phyloP scores from a whole-genome alignment of 2,888 invertebrate genomes.

The Plebejus argus region DNA sequence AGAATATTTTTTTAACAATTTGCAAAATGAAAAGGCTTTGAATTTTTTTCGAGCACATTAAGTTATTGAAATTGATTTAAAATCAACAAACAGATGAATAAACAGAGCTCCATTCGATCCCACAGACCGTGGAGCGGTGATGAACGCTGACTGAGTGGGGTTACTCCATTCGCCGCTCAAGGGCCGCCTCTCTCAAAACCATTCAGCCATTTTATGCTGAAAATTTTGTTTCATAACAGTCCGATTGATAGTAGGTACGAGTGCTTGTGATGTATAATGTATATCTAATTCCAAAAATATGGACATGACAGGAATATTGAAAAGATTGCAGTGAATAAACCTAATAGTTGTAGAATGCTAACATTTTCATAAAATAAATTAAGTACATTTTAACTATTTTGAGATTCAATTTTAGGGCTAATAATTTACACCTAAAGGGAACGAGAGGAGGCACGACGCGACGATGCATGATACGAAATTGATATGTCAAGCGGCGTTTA shows the following conservation, averaged over 20 bases:
- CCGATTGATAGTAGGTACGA: conserved; percentile 26
- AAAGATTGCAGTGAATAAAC: not conserved
- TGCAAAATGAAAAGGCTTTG: conserved; percentile 54
- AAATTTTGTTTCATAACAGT: conserved; percentile 42
- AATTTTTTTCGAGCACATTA: not conserved
- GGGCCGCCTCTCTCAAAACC: conserved; percentile 42
- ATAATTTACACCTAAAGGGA: not conserved
- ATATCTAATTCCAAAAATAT: not conserved
- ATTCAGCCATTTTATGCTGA: conserved; percentile 44
- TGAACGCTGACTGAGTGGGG: conserved; percentile 39
- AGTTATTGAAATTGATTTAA: conserved; percentile 9
- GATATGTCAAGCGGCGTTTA: not conserved
- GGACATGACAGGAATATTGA: not conserved
- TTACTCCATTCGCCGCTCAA: conserved; percentile 44
- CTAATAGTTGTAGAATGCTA: not conserved
- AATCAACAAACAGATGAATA: conserved; percentile 6
- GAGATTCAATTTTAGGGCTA: not conserved
- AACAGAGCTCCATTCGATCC: conserved; percentile 32
- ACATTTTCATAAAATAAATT: no score
- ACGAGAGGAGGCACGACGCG: not conserved
- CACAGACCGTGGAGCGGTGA: conserved; percentile 38
- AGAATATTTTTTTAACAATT: no score
- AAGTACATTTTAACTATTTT: not conserved
- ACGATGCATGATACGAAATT: not conserved
- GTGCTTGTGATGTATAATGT: conserved; percentile 9